Evolutionary conservation across 2,888 invertebrate species (phyloP).

Genomic region (Limnephilus rhombicus): DNA sequence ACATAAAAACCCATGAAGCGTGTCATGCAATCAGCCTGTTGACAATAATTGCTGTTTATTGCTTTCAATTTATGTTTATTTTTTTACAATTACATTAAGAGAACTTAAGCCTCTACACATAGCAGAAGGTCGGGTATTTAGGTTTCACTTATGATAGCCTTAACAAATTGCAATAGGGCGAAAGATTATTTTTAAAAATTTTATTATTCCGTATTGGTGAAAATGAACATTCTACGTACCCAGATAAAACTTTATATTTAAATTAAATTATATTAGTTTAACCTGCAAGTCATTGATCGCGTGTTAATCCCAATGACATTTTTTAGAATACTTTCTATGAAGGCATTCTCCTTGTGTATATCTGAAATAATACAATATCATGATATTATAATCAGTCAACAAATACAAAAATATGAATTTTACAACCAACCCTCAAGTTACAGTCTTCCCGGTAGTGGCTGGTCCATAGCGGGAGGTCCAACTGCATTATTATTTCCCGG

Average conservation of each 20-base stretch:
- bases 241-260: no score
- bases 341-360: not conserved
- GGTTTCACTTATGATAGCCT: no score
- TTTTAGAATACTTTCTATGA: not conserved
- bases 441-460: not conserved
- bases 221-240: no score
- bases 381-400: not conserved
- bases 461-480: conserved; percentile 26
- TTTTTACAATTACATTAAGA: not conserved
- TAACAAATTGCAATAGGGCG: no score
- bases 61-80: not conserved
- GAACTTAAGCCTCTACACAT: not conserved
- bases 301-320: not conserved
- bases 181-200: no score
- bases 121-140: no score
- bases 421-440: not conserved
- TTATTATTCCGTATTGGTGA: no score
- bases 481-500: conserved; percentile 23
- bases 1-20: not conserved
- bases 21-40: not conserved
- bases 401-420: not conserved
- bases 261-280: no score
- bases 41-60: not conserved
- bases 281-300: not conserved
- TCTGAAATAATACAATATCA: not conserved